Percentiles rank a stretch among this genome's conserved stretches.
phyloP scores from a whole-genome alignment of 2,888 invertebrate genomes.

The Lasioglossum leucozonium region DNA sequence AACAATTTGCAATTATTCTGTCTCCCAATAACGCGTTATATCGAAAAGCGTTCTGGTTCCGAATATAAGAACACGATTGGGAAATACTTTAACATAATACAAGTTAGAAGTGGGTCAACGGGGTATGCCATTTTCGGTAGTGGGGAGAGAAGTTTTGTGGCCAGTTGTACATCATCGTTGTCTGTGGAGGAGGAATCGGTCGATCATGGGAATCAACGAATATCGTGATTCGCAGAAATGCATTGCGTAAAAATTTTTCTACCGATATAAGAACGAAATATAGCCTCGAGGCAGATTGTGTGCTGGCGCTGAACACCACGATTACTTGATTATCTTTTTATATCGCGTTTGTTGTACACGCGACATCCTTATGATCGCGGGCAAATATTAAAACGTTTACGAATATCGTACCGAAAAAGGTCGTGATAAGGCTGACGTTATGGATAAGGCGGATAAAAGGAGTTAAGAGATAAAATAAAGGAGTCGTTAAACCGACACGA shows the following conservation, averaged over 20 bases:
- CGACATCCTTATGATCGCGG: not conserved
- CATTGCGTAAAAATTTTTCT: constrained; percentile 27
- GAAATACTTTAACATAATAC: constrained; percentile 7
- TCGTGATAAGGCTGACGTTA: constrained; percentile 23
- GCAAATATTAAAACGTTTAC: constrained; percentile 33
- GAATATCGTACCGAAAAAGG: not conserved
- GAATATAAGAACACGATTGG: not conserved
- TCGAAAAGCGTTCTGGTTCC: not conserved
- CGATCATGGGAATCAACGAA: not conserved
- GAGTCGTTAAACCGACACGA: not conserved
- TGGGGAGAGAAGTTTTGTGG: not conserved
- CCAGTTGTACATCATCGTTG: not conserved
- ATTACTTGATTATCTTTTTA: constrained; percentile 42
- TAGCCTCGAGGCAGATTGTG: constrained; percentile 1
- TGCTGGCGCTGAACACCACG: not conserved
- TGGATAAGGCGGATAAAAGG: not conserved
- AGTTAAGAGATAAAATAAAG: too few relatives aligned
- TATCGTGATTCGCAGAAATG: constrained; percentile 19
- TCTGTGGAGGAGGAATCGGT: not conserved
- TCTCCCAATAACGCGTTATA: not conserved
- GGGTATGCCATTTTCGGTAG: not conserved
- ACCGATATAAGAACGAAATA: constrained; percentile 9
- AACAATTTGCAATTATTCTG: not conserved
- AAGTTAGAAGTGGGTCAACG: constrained; percentile 2
- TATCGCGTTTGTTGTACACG: constrained; percentile 5